Percentiles rank a stretch among this genome's conserved stretches.
These are phyloP conservation scores for Isoperla grammatica DNA, from an alignment of 2,888 invertebrate species.

Conservation along the genomic window DNA sequence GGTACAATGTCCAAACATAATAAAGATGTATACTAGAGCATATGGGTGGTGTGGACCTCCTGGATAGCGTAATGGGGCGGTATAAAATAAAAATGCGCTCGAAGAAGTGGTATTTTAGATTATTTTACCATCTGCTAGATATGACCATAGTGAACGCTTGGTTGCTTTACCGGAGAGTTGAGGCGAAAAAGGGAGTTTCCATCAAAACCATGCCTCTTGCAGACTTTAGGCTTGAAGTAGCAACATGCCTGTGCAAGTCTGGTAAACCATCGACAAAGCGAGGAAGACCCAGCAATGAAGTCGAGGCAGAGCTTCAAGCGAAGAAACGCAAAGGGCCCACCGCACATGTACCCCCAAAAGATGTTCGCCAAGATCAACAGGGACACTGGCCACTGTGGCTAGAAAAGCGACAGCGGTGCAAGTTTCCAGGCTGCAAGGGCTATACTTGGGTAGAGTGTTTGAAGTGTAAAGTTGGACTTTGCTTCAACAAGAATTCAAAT, in stretches of 20 bases:
- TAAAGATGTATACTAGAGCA: conserved; percentile 28
- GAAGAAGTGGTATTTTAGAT: conserved; percentile 12
- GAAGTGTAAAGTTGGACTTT: not conserved
- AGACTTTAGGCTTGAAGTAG: conserved; percentile 2
- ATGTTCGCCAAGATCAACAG: conserved; percentile 14
- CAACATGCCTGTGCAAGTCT: conserved; percentile 7
- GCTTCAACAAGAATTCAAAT: not conserved
- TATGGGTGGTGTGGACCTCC: conserved; percentile 31
- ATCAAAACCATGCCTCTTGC: not conserved
- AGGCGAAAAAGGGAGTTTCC: not conserved
- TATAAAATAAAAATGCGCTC: conserved; percentile 14
- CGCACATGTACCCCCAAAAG: not conserved
- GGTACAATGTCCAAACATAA: conserved; percentile 27
- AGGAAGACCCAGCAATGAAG: conserved; percentile 7
- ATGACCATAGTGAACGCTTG: not conserved
- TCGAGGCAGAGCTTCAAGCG: conserved; percentile 1
- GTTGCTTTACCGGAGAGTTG: conserved; percentile 2
- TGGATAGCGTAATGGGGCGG: conserved; percentile 7
- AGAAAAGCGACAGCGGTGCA: conserved; percentile 10
- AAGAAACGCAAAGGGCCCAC: conserved; percentile 6
- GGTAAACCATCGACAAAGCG: not conserved
- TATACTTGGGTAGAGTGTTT: not conserved
- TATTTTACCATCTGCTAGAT: conserved; percentile 4
- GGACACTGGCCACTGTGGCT: not conserved
- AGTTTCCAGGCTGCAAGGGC: conserved; percentile 13